A percentile compares a stretch with the other conserved stretches of the same genome.
Evolutionary conservation across 2,888 invertebrate genomes (phyloP).

Genomic region (Gastrophysa polygoni): DNA sequence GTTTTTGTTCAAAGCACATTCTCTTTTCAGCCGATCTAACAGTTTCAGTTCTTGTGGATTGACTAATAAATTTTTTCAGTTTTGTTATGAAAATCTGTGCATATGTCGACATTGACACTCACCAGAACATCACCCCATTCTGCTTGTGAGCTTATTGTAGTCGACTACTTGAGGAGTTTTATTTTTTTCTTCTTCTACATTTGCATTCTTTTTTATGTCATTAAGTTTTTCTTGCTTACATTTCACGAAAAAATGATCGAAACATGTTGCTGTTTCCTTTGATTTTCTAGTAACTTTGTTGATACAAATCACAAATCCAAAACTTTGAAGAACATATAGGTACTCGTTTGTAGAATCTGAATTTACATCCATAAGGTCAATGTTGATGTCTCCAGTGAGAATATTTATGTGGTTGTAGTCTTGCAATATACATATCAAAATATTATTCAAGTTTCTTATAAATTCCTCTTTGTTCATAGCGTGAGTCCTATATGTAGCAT

Average conservation of each 20-base stretch:
- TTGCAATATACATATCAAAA: neutral
- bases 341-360: neutral
- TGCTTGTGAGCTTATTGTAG: neutral
- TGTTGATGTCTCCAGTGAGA: slow-evolving; percentile 12
- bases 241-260: slow-evolving; percentile 19
- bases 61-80: neutral
- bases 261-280: slow-evolving; percentile 10
- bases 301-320: slow-evolving; percentile 15
- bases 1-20: neutral
- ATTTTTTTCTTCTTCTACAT: neutral
- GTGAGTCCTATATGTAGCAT: slow-evolving; percentile 5
- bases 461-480: neutral
- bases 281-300: slow-evolving; percentile 3
- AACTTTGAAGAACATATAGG: neutral
- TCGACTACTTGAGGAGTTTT: neutral
- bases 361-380: slow-evolving; percentile 3
- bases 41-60: neutral
- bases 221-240: slow-evolving; percentile 11
- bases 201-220: neutral
- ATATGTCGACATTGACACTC: neutral
- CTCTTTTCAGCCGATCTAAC: neutral
- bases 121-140: slow-evolving; percentile 13
- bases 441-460: neutral
- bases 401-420: neutral
- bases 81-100: slow-evolving; percentile 12